Evolutionary conservation across 2,888 invertebrate species (phyloP), one percentile per base, ranked within the genome.

Genomic region (Congeria kusceri): DNA sequence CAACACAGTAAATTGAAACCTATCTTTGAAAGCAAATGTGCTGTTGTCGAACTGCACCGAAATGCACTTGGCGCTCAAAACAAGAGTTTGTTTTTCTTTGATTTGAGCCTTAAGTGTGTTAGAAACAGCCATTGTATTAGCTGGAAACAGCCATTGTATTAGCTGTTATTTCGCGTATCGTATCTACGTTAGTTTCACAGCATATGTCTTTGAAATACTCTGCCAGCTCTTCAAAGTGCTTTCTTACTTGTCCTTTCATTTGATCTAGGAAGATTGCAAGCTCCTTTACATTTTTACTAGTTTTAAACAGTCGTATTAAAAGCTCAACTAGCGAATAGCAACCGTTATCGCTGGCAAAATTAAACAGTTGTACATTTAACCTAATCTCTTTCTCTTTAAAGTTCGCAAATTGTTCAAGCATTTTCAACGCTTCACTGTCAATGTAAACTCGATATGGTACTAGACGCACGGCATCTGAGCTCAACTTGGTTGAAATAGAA

Each of bases 181-280:
- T 23, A 46, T 63, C 63, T 11, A 7, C 4, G 1, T 27, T 18
- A 25, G 27, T 39, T 2, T 23, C 13, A 13, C 23, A 46, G 46
- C 63, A 63, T 39, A 63, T 23, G 23, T 63, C 63, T 3, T 23
- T 11, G 25, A 63, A 63, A 25, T 63, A 39, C 7, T 44, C 44
- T 25, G 15, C 20, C 11, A 63, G 25, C 25, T 63, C 63, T 15
- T 20, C 46, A 1, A 23, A 15, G 23, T 63, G 47, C 25, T 20
- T n/a, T 39, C 46, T 63, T 3, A 46, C n/a, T 13, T 11, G 9
- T 9, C 47, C 63, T 9, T 63, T 25, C 7, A 63, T 18, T 9
- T 27, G 27, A 20, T 25, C 63, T 18, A 63, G 27, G 46, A 63
- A 63, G 11, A 2, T 4, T 23, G 27, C 47, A 18, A 46, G 15